A percentile compares a stretch with the other conserved stretches of the same genome.
Conservation (phyloP, 2,888 invertebrate species). For the Nasonovia ribisnigri region DNA sequence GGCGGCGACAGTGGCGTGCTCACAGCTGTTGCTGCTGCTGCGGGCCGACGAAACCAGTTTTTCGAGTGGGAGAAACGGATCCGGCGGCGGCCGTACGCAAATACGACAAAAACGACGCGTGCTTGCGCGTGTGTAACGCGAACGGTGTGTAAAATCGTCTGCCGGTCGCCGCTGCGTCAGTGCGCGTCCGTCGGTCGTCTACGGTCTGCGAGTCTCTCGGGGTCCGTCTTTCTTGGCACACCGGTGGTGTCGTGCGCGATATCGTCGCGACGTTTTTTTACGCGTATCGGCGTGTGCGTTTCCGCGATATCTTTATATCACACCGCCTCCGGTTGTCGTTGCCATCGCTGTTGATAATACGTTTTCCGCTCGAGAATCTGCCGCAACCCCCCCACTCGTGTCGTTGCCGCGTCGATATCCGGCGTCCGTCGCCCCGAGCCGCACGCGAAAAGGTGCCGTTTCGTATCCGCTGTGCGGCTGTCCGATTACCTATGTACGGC, state of each 20-base stretch:
- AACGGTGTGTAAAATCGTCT: constrained; percentile 14
- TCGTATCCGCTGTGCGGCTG: background rate
- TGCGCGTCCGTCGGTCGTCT: constrained; percentile 27
- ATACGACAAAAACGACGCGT: background rate
- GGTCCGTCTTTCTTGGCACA: background rate
- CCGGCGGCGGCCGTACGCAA: constrained; percentile 22
- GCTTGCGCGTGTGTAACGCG: background rate
- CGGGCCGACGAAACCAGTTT: constrained; percentile 58
- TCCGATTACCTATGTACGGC: constrained; percentile 12
- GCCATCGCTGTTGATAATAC: too few relatives aligned
- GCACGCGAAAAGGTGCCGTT: background rate
- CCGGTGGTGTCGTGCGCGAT: too few relatives aligned
- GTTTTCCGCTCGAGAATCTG: background rate
- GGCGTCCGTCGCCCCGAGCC: background rate
- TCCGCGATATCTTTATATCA: too few relatives aligned
- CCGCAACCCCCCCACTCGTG: background rate
- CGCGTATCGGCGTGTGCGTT: background rate
- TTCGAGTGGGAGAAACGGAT: constrained; percentile 61
- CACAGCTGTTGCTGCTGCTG: constrained; percentile 27
- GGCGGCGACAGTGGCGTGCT: background rate
- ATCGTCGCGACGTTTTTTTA: background rate
- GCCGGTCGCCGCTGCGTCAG: background rate
- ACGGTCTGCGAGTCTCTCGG: background rate
- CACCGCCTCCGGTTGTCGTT: too few relatives aligned
- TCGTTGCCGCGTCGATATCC: background rate